phyloP scores from a whole-genome alignment of 2,888 invertebrate species.

The Ditula angustiorana region DNA sequence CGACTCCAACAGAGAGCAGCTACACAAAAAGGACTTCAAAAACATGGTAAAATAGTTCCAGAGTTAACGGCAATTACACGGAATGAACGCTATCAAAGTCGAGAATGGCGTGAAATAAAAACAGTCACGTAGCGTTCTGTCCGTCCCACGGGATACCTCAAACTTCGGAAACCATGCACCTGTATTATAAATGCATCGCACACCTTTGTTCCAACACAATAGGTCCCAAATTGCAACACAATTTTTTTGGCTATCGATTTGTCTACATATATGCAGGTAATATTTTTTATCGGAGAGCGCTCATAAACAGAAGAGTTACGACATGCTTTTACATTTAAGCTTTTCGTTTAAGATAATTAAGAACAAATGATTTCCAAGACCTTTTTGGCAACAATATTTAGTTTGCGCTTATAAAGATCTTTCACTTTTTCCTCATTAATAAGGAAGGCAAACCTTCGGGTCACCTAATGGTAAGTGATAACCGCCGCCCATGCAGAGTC shows the following conservation, averaged over 20 bases:
- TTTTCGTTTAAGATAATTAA: conserved; percentile 16
- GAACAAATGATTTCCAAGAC: neutral
- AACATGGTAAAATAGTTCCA: conserved; percentile 74
- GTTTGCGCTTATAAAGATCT: no score
- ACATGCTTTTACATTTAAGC: conserved; percentile 47
- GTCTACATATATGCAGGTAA: conserved; percentile 67
- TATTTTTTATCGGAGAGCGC: conserved; percentile 55
- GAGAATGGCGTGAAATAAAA: conserved; percentile 76
- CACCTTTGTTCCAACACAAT: conserved; percentile 81
- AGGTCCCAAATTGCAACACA: conserved; percentile 80
- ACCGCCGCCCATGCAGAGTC: no score
- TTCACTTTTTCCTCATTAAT: no score
- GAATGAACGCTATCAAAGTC: conserved; percentile 76
- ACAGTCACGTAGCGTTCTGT: conserved; percentile 72
- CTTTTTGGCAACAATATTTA: no score
- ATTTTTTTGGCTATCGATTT: conserved; percentile 74
- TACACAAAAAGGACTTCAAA: conserved; percentile 67
- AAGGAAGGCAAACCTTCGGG: no score
- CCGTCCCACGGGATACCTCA: conserved; percentile 54
- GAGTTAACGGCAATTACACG: conserved; percentile 78
- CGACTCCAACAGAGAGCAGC: conserved; percentile 57
- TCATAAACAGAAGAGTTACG: conserved; percentile 52
- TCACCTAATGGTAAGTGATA: no score
- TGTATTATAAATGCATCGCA: conserved; percentile 80
- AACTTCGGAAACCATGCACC: conserved; percentile 78